Conservation (phyloP, 2,888 invertebrate genomes). For the Tryphoninae sp. region DNA sequence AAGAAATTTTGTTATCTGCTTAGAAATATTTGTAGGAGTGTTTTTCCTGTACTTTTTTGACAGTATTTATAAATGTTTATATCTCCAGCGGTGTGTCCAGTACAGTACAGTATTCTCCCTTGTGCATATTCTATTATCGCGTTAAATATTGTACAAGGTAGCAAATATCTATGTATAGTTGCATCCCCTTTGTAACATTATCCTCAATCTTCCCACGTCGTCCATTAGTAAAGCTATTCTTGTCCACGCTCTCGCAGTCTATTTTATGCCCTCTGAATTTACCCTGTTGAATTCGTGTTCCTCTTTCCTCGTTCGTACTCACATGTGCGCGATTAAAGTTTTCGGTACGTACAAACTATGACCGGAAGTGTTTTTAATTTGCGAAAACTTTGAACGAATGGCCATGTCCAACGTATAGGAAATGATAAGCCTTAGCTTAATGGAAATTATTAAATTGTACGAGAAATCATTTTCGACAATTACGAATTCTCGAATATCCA, state of each 20-base stretch:
- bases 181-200: neutral
- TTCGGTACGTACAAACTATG: neutral
- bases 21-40: no score
- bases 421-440: conserved; percentile 32
- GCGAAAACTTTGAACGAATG: conserved; percentile 16
- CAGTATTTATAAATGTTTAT: neutral
- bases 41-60: neutral
- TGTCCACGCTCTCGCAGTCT: neutral
- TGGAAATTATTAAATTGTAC: conserved; percentile 6
- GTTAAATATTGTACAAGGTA: conserved; percentile 41
- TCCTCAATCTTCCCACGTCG: neutral
- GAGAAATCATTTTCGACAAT: neutral
- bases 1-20: no score
- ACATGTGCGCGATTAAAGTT: neutral
- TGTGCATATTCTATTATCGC: conserved; percentile 30
- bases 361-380: neutral
- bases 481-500: neutral
- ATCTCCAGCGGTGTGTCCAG: neutral
- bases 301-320: neutral
- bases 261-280: conserved; percentile 8
- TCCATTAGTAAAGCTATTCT: conserved; percentile 18
- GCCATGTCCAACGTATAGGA: conserved; percentile 29
- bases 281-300: conserved; percentile 9
- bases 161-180: neutral
- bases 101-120: neutral